A percentile compares a stretch with the other conserved stretches of the same genome.
phyloP scores from a whole-genome alignment of 1,140 invertebrate species.

The Temnothorax curvispinosus region DNA sequence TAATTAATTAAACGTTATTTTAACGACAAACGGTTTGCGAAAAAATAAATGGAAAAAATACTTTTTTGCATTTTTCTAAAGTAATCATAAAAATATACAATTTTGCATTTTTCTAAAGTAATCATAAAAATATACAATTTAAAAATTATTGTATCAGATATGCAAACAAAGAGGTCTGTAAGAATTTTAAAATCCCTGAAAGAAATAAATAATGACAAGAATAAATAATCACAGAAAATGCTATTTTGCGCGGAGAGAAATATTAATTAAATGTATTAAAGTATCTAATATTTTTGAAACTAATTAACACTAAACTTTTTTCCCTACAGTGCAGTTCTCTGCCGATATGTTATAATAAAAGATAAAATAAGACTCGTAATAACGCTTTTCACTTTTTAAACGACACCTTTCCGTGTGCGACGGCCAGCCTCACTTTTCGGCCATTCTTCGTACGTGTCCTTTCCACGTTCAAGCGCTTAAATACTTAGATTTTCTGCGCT shows the following conservation, averaged over 20 bases:
- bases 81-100: background rate
- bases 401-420: background rate
- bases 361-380: background rate
- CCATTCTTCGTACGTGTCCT: background rate
- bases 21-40: background rate
- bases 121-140: background rate
- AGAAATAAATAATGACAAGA: background rate
- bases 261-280: background rate
- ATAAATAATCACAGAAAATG: background rate
- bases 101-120: background rate
- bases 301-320: background rate
- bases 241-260: background rate
- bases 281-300: background rate
- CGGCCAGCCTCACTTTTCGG: background rate
- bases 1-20: background rate
- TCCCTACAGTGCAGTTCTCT: background rate
- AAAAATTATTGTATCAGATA: background rate
- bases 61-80: background rate
- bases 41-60: background rate
- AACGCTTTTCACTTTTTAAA: background rate
- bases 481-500: constrained; percentile 48
- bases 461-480: constrained; percentile 28
- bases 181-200: background rate
- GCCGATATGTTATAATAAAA: background rate
- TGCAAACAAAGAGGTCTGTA: background rate